A percentile compares a stretch with the other conserved stretches of the same genome.
These are phyloP conservation scores for Limnothrissa miodon DNA, from an alignment of 2,113 vertebrate genomes.

Conservation along the genomic window DNA sequence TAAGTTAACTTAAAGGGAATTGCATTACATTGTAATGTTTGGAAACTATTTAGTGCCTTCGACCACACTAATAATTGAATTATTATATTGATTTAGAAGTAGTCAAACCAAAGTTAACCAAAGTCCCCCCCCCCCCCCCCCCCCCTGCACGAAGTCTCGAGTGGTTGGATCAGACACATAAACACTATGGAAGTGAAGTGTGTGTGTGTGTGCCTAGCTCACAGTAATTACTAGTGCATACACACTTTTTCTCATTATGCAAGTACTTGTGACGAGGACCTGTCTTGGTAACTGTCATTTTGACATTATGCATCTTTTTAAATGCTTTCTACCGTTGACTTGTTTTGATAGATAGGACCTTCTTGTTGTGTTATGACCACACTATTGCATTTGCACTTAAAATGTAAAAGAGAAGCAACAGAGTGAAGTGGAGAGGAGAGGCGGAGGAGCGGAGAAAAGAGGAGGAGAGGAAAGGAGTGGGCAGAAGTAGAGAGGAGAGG, in stretches of 20 bases:
- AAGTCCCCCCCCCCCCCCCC: background rate
- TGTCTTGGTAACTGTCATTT: background rate
- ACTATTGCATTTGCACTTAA: slow-evolving; percentile 32
- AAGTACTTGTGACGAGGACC: background rate
- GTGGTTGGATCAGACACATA: background rate
- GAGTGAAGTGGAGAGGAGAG: background rate
- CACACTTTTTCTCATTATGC: background rate
- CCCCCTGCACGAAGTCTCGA: background rate
- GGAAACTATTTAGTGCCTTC: background rate
- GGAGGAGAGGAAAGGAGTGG: background rate
- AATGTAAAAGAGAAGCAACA: background rate
- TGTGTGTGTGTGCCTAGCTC: background rate
- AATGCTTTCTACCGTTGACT: background rate
- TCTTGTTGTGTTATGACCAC: background rate
- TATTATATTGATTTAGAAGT: background rate
- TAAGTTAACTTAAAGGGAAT: background rate
- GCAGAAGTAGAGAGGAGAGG: background rate
- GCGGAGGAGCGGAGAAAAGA: too few relatives aligned
- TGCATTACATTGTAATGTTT: slow-evolving; percentile 8
- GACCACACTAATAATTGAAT: background rate
- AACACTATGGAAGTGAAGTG: background rate
- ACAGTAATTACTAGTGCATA: too few relatives aligned
- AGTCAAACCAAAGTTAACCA: background rate
- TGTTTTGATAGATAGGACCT: background rate
- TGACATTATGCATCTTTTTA: background rate